Percentiles rank a stretch among this genome's conserved stretches.
Evolutionary conservation across 2,888 invertebrate species (phyloP).

Genomic region (Ectemnius continuus): DNA sequence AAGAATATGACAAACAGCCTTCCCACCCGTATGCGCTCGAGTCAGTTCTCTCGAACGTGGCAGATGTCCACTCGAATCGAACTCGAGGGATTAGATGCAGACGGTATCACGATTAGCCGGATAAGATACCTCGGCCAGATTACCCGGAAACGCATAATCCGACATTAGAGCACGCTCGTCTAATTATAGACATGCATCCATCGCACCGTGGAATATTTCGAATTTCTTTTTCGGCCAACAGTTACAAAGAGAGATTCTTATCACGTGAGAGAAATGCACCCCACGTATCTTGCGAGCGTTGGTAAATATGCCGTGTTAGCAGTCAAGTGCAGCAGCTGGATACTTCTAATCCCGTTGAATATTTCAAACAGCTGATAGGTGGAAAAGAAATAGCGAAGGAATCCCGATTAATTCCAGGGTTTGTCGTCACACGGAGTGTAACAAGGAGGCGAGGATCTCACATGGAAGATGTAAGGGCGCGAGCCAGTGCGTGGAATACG

Average conservation of each 20-base stretch:
- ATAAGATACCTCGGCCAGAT: conserved; percentile 8
- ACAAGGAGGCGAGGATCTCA: background rate
- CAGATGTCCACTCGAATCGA: conserved; percentile 52
- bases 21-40: conserved; percentile 43
- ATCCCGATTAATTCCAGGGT: conserved; percentile 59
- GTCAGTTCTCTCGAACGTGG: conserved; percentile 36
- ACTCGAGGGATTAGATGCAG: conserved; percentile 45
- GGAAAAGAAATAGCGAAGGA: conserved; percentile 57
- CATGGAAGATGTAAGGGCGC: conserved; percentile 6
- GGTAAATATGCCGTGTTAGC: too few relatives aligned
- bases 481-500: conserved; percentile 46
- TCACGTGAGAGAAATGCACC: background rate
- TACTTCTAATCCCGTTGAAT: background rate
- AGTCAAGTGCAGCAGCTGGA: background rate
- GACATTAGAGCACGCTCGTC: background rate
- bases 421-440: conserved; percentile 33
- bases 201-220: background rate
- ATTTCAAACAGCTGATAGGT: conserved; percentile 15
- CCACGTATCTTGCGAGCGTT: background rate
- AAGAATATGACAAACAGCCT: conserved; percentile 61
- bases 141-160: background rate
- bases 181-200: background rate
- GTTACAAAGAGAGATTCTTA: background rate
- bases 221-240: background rate
- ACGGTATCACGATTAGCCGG: conserved; percentile 41